Evolutionary conservation across 2,113 vertebrate species (phyloP).

Genomic region (Morone chrysops): DNA sequence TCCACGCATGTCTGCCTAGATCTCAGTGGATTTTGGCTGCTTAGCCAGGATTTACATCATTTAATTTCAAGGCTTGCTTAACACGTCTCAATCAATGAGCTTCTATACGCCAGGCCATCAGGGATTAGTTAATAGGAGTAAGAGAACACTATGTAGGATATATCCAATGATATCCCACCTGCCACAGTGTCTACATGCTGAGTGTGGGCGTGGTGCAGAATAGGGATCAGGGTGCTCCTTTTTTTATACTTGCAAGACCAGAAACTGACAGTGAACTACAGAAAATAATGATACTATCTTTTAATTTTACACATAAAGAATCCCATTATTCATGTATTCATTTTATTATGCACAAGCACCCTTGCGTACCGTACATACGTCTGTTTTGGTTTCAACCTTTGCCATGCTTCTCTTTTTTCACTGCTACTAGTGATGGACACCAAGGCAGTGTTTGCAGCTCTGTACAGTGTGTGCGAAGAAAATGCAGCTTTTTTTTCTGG

Average conservation of each 20-base stretch:
- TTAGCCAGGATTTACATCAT: constrained; percentile 66
- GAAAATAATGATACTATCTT: background rate
- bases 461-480: constrained; percentile 89
- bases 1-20: constrained; percentile 46
- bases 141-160: constrained; percentile 55
- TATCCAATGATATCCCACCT: constrained; percentile 48
- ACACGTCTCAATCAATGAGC: constrained; percentile 63
- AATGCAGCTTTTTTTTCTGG: constrained; percentile 88
- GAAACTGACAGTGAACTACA: background rate
- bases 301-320: background rate
- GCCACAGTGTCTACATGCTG: constrained; percentile 48
- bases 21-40: constrained; percentile 52
- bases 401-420: constrained; percentile 14
- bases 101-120: constrained; percentile 31
- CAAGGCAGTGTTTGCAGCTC: constrained; percentile 86
- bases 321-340: background rate
- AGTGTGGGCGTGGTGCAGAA: constrained; percentile 35
- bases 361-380: background rate
- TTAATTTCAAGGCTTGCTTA: constrained; percentile 73
- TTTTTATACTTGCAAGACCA: constrained; percentile 2
- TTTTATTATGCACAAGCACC: background rate
- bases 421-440: constrained; percentile 87
- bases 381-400: background rate
- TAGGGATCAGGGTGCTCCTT: constrained; percentile 16
- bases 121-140: constrained; percentile 63